Evolutionary conservation across 2,888 invertebrate species (phyloP).

Genomic region (Drosophila rubida): DNA sequence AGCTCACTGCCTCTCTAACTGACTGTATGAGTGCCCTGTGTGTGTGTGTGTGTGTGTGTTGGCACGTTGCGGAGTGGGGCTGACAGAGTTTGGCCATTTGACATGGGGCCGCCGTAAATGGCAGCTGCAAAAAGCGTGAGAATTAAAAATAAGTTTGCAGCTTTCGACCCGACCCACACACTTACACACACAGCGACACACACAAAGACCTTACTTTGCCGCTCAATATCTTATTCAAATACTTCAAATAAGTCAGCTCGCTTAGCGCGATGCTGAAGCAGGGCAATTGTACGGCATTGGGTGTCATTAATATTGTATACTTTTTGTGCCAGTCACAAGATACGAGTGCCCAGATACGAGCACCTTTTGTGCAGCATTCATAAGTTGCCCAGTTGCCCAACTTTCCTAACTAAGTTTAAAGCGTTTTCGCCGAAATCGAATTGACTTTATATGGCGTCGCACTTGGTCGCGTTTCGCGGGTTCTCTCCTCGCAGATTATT

Average conservation of each 20-base stretch:
- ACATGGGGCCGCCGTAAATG: constrained; percentile 63
- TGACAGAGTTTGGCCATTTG: constrained; percentile 48
- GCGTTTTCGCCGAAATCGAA: not conserved
- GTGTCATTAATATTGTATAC: constrained; percentile 27
- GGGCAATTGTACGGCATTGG: constrained; percentile 3
- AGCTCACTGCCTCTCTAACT: no score
- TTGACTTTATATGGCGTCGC: constrained; percentile 2
- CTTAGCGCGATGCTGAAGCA: constrained; percentile 6
- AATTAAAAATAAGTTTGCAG: constrained; percentile 75
- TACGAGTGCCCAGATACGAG: not conserved
- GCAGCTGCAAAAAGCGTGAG: constrained; percentile 64
- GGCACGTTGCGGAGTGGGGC: not conserved
- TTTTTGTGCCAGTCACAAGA: constrained; percentile 9
- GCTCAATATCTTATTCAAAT: constrained; percentile 24
- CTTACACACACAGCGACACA: not conserved
- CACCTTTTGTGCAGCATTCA: not conserved
- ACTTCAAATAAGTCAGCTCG: constrained; percentile 19
- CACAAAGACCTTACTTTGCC: constrained; percentile 1
- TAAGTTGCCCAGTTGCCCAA: not conserved
- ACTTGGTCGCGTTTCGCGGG: not conserved
- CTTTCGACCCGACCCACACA: constrained; percentile 27
- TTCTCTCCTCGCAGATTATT: constrained; percentile 19
- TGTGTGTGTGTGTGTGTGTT: constrained; percentile 34
- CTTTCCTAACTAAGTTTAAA: constrained; percentile 2
- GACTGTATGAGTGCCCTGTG: no score